Evolutionary conservation across 2,113 vertebrate genomes (phyloP), one percentile per base, ranked within the genome.

Genomic region (Dipodomys stephensi): DNA sequence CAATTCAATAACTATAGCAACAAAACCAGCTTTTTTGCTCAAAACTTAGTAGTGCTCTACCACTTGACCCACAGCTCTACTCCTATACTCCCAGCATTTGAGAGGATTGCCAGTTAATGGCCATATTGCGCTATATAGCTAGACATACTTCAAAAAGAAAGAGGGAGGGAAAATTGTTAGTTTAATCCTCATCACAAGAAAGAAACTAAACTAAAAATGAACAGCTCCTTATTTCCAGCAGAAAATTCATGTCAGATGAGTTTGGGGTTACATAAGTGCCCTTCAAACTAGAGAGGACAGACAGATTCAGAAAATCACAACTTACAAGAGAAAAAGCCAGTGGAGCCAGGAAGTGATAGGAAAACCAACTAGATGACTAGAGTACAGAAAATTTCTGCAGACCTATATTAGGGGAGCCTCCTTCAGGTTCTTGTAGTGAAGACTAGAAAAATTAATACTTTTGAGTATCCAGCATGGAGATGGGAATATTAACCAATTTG

Each of bases 171-270:
- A 35, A 72, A 27, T 39, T 62, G 23, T 62, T 39, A 39, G 39
- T 39, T 62, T 39, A 28, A 27, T 80, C 91, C 16, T 93, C 67
- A 53, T 2, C 39, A 57, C 6, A 46, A 46, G 67, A 62, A 35
- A 89, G 71, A 87, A 79, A 30, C 49, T 53, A n/a, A 82, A 23
- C 69, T 53, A 9, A 93, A 92, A 89, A 73, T 67, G 44, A 62
- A 6, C 22, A 62, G 6, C 39, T 82, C 32, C 68, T 87, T 53
- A 73, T 65, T 49, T 60, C 15, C 20, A 6, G 32, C 32, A 89
- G 74, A 77, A 39, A 82, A 72, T 32, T 92, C 28, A 60, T 19
- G 15, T 90, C 71, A 82, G 49, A 72, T 49, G 49, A 49, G 49
- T 49, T 49, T 49, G 49, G 49, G 15, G 80, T 28, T 85, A 86